Percentiles rank a stretch among this genome's conserved stretches.
phyloP scores from a whole-genome alignment of 2,888 invertebrate genomes.

The Allophyes oxyacanthae region DNA sequence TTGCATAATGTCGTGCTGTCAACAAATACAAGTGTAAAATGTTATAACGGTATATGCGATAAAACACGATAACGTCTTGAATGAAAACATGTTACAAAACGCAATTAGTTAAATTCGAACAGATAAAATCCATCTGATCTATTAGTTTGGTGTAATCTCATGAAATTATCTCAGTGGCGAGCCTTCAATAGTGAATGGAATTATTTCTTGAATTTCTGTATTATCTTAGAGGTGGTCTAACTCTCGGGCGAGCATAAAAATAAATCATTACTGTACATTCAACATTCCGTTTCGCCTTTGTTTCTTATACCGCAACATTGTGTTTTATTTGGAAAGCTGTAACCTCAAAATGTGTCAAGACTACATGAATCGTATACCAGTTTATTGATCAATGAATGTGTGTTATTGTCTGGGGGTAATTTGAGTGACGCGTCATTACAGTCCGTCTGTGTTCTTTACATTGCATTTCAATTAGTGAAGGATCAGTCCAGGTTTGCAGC shows the following conservation, averaged over 20 bases:
- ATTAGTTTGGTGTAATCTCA: conserved; percentile 69
- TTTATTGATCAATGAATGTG: conserved; percentile 20
- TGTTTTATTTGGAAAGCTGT: conserved; percentile 19
- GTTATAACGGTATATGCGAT: conserved; percentile 53
- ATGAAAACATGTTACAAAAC: conserved; percentile 73
- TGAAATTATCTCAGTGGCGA: conserved; percentile 64
- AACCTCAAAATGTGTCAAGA: conserved; percentile 11
- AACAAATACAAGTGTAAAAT: conserved; percentile 33
- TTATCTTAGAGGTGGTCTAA: conserved; percentile 56
- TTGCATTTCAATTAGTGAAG: no score
- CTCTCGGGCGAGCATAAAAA: conserved; percentile 45
- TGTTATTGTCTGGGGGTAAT: neutral
- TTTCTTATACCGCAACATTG: conserved; percentile 31
- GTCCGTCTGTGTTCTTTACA: neutral
- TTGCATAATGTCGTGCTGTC: conserved; percentile 48
- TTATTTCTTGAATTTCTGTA: conserved; percentile 70
- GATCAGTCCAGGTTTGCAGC: no score
- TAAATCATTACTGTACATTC: conserved; percentile 39
- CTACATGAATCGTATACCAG: conserved; percentile 9
- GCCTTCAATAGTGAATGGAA: conserved; percentile 53
- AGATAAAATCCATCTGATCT: conserved; percentile 78
- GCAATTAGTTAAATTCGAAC: conserved; percentile 76
- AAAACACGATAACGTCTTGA: conserved; percentile 56
- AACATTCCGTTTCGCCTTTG: conserved; percentile 39
- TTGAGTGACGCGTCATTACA: neutral